These are phyloP conservation scores for Circaetus cinerascens DNA, from an alignment of 2,113 vertebrate species.

Conservation along the genomic window DNA sequence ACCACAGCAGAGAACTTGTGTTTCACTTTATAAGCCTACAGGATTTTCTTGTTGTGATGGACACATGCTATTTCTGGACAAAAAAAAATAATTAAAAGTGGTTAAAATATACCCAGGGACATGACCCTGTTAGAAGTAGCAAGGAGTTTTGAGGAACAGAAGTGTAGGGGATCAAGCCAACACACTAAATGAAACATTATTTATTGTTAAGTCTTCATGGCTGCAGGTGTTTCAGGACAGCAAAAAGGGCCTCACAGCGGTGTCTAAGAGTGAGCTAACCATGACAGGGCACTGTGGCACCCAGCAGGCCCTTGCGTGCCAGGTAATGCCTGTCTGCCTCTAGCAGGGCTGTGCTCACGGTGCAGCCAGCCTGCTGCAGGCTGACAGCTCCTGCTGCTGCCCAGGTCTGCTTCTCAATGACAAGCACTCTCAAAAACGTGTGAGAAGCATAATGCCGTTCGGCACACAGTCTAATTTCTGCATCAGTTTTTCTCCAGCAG, in stretches of 20 bases:
- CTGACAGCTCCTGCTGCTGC: constrained; percentile 13
- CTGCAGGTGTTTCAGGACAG: not conserved
- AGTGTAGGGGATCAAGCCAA: not conserved
- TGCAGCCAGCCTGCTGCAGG: not conserved
- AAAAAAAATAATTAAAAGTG: not conserved
- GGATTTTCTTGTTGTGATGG: not conserved
- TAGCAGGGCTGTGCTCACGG: not conserved
- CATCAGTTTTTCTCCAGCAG: not conserved
- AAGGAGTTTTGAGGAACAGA: not conserved
- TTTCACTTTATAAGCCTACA: not conserved
- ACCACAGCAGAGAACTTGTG: not conserved
- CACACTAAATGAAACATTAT: not conserved
- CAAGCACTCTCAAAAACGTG: accelerated
- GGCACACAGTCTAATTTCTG: not conserved
- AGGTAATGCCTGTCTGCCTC: not conserved
- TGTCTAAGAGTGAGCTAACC: not conserved
- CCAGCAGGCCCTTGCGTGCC: not conserved
- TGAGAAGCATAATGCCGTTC: not conserved
- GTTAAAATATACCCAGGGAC: not conserved
- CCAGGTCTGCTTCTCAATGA: not conserved
- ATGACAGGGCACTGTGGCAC: not conserved
- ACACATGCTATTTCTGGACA: not conserved
- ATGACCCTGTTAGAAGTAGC: not conserved
- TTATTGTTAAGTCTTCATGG: not conserved
- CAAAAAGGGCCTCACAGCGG: not conserved